Conservation (phyloP, 2,888 invertebrate genomes). For the Athalia circularis region DNA sequence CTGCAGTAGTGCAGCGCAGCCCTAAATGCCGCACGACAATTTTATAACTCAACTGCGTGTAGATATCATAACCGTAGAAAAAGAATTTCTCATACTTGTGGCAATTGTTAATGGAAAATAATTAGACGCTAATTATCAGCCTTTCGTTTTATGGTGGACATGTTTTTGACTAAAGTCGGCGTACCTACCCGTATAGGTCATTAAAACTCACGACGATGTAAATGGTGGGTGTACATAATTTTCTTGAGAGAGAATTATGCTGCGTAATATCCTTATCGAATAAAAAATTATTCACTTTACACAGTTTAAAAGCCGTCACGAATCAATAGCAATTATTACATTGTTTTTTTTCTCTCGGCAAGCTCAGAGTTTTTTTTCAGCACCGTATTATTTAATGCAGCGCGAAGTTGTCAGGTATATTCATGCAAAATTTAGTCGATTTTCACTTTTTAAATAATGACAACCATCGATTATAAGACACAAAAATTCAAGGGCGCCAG, state of each 20-base stretch:
- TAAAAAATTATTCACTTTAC: no score
- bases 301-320: no score
- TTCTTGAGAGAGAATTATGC: not conserved
- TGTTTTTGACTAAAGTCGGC: not conserved
- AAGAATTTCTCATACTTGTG: not conserved
- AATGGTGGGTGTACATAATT: not conserved
- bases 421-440: conserved; percentile 37
- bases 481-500: conserved; percentile 27
- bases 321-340: no score
- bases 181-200: conserved; percentile 1
- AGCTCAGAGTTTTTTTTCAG: not conserved
- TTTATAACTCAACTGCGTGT: not conserved
- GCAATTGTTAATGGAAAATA: conserved; percentile 4
- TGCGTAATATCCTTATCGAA: not conserved
- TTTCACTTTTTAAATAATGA: conserved; percentile 29
- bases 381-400: not conserved
- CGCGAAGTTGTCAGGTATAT: not conserved
- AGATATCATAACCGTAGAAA: conserved; percentile 2
- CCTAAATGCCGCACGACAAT: conserved; percentile 74
- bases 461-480: conserved; percentile 7
- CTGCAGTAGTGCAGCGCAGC: conserved; percentile 78
- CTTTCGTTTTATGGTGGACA: conserved; percentile 10
- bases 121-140: conserved; percentile 20
- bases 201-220: not conserved
- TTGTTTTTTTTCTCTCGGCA: no score